Conservation (phyloP, 2,888 invertebrate genomes). For the Hypomecis atomaria region DNA sequence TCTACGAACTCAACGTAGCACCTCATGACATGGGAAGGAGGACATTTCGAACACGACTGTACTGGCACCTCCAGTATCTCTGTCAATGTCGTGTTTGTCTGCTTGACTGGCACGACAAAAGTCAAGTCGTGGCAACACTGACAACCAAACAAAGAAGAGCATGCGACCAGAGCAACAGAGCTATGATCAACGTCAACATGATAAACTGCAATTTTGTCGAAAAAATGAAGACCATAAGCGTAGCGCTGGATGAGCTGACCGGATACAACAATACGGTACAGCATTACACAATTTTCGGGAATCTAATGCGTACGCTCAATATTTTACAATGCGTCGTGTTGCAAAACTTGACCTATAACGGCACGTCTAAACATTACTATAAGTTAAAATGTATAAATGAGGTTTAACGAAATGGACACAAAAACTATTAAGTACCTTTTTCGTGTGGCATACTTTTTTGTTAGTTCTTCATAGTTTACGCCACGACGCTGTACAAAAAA, state of each 20-base stretch:
- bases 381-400: no score
- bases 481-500: no score
- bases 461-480: no score
- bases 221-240: background rate
- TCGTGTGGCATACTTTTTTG: no score
- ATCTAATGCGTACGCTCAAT: background rate
- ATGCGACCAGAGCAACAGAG: background rate
- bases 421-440: no score
- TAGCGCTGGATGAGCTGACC: background rate
- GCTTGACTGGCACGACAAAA: slow-evolving; percentile 12
- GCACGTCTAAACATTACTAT: no score
- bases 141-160: background rate
- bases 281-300: background rate
- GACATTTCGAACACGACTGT: background rate
- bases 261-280: slow-evolving; percentile 1
- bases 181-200: background rate
- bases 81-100: slow-evolving; percentile 28
- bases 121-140: background rate
- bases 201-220: background rate
- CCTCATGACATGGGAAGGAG: background rate
- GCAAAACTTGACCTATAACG: background rate
- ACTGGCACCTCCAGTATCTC: background rate
- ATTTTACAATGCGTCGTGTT: background rate
- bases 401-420: no score
- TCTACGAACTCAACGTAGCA: slow-evolving; percentile 21